Conservation (phyloP, 2,797 vertebrate genomes). For the Hemibagrus guttatus region DNA sequence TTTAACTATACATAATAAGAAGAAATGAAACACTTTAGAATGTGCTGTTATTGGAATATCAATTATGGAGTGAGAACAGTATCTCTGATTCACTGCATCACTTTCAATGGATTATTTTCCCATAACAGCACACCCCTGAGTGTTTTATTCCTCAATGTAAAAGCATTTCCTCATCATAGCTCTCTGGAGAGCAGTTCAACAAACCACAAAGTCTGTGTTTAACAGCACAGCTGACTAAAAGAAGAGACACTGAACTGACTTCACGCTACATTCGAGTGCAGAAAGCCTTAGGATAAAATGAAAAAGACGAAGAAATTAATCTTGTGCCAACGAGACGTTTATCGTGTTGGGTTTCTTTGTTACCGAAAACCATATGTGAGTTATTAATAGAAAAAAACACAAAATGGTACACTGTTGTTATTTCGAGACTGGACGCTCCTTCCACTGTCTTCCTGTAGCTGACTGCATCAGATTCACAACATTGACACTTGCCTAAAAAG, state of each 20-base stretch:
- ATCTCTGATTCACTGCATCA: neutral
- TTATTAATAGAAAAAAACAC: neutral
- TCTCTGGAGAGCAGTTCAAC: slow-evolving; percentile 7
- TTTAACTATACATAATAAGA: neutral
- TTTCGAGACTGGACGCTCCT: too few species aligned
- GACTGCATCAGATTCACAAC: too few species aligned
- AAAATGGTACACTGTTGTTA: neutral
- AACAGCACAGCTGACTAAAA: neutral
- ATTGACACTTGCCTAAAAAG: too few species aligned
- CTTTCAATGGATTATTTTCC: neutral
- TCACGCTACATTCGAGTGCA: neutral
- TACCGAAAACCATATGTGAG: too few species aligned
- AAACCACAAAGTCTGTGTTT: neutral
- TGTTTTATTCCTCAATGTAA: neutral
- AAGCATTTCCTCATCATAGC: neutral
- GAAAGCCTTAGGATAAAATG: neutral
- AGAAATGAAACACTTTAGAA: neutral
- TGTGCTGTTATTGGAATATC: neutral
- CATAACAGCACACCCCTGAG: neutral
- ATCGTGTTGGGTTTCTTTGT: neutral
- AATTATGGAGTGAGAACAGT: neutral
- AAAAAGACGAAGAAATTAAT: neutral
- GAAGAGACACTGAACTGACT: neutral
- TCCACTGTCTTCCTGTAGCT: too few species aligned
- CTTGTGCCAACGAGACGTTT: neutral